Base-by-base conservation (phyloP, 2,113 vertebrate species). In the Symphodus melops region DNA sequence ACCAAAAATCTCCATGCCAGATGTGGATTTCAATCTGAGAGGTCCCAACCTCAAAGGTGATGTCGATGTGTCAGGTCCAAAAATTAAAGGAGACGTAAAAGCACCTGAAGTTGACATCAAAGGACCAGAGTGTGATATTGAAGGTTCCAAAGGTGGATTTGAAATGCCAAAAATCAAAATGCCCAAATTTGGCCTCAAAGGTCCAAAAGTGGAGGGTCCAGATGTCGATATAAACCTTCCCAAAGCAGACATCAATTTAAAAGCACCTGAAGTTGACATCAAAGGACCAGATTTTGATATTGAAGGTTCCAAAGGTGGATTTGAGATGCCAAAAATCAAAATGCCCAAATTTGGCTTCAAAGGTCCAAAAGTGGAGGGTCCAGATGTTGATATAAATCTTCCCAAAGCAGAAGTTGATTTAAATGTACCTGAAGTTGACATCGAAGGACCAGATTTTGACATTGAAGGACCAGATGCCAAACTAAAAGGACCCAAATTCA, bases 401-500 rank as follows among this genome's bases (percentile, higher is more conserved):
- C 77, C 77, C 7, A 77, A 77, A 20, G 54, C 36, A 0, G 51
- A 54, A 1, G 53, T 68, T 46, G 64, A 75, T 37, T 14, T 56
- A 3, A 56, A 82, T 46, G 58, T 71, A 12, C 74, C 69, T 10
- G 63, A 85, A 17, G 5, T 79, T 52, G 77, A 70, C 4, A 41
- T 61, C 23, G 48, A 78, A 54, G 63, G 71, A 0, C 0, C 92
- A 11, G 68, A 79, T 23, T 64, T 92, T 0, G 82, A 94, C 1
- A 8, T 33, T 33, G 28, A 33, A 33, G 28, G 3, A 33, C 28
- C 28, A 33, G 28, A 33, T 33, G 28, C 28, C 1, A 33, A 33
- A 1, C 28, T 33, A 1, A 33, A 33, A 33, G 28, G 28, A 33
- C 28, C 3, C 28, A 33, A 33, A 33, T 33, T 33, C 3, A 33